These are phyloP conservation scores for Epinephelus malabaricus DNA, from an alignment of 2,797 vertebrate species.

Conservation along the genomic window DNA sequence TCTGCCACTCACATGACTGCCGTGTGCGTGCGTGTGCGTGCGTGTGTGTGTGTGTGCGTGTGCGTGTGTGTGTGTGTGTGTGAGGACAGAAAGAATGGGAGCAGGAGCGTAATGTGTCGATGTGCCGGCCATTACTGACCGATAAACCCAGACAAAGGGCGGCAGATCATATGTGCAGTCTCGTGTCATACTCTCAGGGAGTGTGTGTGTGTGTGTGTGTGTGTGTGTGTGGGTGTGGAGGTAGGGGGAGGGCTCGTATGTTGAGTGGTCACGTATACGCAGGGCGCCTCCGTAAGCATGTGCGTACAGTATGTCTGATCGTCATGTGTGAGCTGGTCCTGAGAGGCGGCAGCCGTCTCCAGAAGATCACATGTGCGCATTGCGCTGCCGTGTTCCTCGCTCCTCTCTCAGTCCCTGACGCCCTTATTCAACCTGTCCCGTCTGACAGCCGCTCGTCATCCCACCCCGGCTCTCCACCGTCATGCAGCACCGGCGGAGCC, in stretches of 20 bases:
- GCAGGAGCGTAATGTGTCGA: constrained; percentile 39
- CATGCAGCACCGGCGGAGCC: constrained; percentile 54
- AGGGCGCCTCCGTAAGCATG: constrained; percentile 25
- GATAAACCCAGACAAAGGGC: constrained; percentile 79
- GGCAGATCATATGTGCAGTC: constrained; percentile 73
- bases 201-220: constrained; percentile 28
- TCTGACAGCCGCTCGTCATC: constrained; percentile 62
- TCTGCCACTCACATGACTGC: constrained; percentile 72
- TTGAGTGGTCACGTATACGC: constrained; percentile 35
- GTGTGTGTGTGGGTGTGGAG: not conserved
- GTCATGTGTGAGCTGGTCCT: constrained; percentile 36
- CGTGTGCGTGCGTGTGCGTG: not conserved
- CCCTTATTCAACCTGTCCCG: constrained; percentile 68
- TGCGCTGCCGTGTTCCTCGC: constrained; percentile 50
- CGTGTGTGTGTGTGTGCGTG: not conserved
- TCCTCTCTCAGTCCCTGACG: constrained; percentile 38
- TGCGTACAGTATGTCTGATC: constrained; percentile 50
- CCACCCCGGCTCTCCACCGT: constrained; percentile 36
- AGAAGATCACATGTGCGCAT: constrained; percentile 70
- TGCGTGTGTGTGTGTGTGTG: not conserved
- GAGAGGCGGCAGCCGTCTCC: constrained; percentile 30
- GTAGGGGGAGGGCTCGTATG: constrained; percentile 23
- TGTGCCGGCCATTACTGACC: constrained; percentile 64
- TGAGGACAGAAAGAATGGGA: not conserved
- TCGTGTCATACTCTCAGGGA: constrained; percentile 44